These are phyloP conservation scores for Actenoides lindsayi DNA, from an alignment of 2,113 vertebrate species.

Conservation along the genomic window DNA sequence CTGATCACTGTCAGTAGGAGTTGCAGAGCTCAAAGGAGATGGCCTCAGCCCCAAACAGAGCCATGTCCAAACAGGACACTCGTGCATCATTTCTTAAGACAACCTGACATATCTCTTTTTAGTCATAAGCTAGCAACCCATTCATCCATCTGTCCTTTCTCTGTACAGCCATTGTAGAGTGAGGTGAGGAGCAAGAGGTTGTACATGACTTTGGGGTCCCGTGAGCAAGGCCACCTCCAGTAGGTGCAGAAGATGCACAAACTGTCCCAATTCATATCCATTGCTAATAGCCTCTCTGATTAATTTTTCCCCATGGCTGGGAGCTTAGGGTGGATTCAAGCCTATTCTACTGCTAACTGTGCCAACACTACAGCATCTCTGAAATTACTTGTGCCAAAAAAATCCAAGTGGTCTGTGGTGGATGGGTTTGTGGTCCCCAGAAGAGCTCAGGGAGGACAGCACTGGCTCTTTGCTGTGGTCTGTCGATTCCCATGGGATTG, in stretches of 20 bases:
- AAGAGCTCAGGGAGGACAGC: neutral
- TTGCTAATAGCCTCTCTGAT: neutral
- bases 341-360: neutral
- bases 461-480: neutral
- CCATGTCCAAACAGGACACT: neutral
- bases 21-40: neutral
- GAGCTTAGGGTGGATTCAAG: neutral
- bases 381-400: neutral
- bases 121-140: neutral
- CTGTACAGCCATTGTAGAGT: neutral
- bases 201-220: neutral
- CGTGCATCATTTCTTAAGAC: neutral
- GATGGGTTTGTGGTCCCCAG: neutral
- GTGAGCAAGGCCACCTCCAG: neutral
- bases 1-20: neutral
- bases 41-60: neutral
- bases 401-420: neutral
- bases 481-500: neutral
- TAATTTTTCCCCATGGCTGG: neutral
- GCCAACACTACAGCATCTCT: neutral
- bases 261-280: neutral
- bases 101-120: neutral
- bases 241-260: neutral
- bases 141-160: neutral
- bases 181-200: neutral